Base-by-base conservation (phyloP, 2,113 vertebrate species). In the Xyliphius kryptos region DNA sequence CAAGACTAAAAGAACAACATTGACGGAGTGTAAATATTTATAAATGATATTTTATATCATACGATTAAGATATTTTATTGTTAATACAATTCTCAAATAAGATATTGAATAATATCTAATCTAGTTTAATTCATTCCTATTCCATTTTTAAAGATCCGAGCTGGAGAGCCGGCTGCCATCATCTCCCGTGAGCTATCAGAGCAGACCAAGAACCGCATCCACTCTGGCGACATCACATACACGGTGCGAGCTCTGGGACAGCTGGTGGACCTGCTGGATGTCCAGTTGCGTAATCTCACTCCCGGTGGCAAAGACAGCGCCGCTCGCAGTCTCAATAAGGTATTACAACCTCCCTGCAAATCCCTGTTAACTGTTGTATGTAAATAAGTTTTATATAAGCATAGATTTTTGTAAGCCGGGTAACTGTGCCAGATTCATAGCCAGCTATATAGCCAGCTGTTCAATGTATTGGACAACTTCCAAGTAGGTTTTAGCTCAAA, bases 251-350 rank as follows among this genome's bases (percentile, higher is more conserved):
- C 93, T 69, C 91, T 98, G 90, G 92, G 95, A 12, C 95, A 97
- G 78, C 86, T 98, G 51, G 95, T 97, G 36, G 94, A 97, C 57
- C 84, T 98, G 56, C 82, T 98, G 0, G 95, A 98, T 0, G 89
- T 97, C 11, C 96, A 98, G 60, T 90, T 97, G 51, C 84, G 94
- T 9, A 97, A 97, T 80, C 82, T 98, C 61, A 98, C 96, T 2
- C 96, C 96, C 0, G 96, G 95, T 0, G 96, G 96, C 48, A 98
- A 98, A 77, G 96, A 98, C 56, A 98, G 95, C 16, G 96, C 96
- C 0, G 96, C 96, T 0, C 90, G 96, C n/a, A 98, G 96, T 77
- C 77, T 98, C 44, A 98, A 97, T 57, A 98, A 98, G 95, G 96
- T 98, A 84, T 74, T 8, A 13, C 13, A 0, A 49, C 20, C 10